Conservation (phyloP, 1,140 invertebrate genomes). For the Drosophila nannoptera region DNA sequence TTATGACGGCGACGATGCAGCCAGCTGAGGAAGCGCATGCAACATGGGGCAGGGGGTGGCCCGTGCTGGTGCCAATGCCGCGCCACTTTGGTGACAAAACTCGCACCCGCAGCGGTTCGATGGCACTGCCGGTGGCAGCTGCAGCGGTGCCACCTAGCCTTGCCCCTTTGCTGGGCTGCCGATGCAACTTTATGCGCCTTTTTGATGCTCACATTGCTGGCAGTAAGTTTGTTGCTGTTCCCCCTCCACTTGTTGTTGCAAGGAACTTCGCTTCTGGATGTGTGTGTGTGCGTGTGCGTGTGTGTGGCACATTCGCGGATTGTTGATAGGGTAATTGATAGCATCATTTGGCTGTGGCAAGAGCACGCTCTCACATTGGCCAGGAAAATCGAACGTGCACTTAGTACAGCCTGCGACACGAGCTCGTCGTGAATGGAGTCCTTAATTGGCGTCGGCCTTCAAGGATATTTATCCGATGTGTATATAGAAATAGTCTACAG, state of each 20-base stretch:
- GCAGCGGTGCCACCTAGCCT: conserved; percentile 10
- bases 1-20: conserved; percentile 69
- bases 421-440: too few relatives aligned
- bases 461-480: too few relatives aligned
- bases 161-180: conserved; percentile 12
- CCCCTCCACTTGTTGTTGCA: conserved; percentile 2
- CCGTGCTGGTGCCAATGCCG: conserved; percentile 1
- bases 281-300: neutral
- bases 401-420: too few relatives aligned
- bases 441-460: too few relatives aligned
- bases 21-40: conserved; percentile 45
- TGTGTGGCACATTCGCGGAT: conserved; percentile 20
- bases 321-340: conserved; percentile 39
- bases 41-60: neutral
- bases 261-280: conserved; percentile 2
- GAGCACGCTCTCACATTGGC: neutral
- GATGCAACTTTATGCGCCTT: conserved; percentile 68
- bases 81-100: conserved; percentile 23
- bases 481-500: too few relatives aligned
- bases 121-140: conserved; percentile 2
- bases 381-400: neutral
- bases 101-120: conserved; percentile 20
- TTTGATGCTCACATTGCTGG: conserved; percentile 43
- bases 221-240: conserved; percentile 3
- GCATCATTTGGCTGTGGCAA: conserved; percentile 9